Base-by-base conservation (phyloP, 1,140 invertebrate species). In the Drosophila pallidifrons region DNA sequence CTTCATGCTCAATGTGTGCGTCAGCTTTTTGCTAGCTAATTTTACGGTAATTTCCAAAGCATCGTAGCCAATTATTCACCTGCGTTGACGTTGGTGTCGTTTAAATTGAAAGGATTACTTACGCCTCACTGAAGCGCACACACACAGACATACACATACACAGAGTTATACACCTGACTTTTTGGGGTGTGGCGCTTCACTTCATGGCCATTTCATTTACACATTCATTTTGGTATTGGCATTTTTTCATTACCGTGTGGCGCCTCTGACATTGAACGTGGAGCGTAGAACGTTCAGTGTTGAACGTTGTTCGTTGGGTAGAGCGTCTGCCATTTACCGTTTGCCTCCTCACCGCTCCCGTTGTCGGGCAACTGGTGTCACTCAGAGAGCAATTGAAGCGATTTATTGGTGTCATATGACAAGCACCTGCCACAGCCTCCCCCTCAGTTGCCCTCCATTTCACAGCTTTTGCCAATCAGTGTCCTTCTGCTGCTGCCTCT, bases 381-480 rank as follows among this genome's bases (percentile, higher is more conserved):
- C 75, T 90, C 81, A 90, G 86, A 85, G 81, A 77, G 88, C 88
- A 91, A 91, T 91, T 91, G 88, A 91, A 91, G 88, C 88, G 88
- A 91, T 91, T 91, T 91, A 91, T 91, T 91, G 88, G 88, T 91
- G 88, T 91, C 88, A 91, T 91, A 91, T 91, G 83, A 91, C 88
- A 89, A 78, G 86, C 77, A 81, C 77, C 75, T 72, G 70, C 77
- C 51, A 60, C 49, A 20, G 32, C 25, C 25, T 3, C 8, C 5
- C 3, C 13, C 52, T 5, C 51, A 10, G 11, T 25, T 8, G 5
- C 10, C 3, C 6, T 35, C 38, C 28, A 47, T 32, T 16, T 45
- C 30, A 45, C 47, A 55, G 72, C 65, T 67, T 75, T 82, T 79
- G 87, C 79, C 75, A 76, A 76, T 76, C 69, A 76, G 74, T 47